phyloP scores from a whole-genome alignment of 1,140 invertebrate species.

The Drosophila kurseongensis region DNA sequence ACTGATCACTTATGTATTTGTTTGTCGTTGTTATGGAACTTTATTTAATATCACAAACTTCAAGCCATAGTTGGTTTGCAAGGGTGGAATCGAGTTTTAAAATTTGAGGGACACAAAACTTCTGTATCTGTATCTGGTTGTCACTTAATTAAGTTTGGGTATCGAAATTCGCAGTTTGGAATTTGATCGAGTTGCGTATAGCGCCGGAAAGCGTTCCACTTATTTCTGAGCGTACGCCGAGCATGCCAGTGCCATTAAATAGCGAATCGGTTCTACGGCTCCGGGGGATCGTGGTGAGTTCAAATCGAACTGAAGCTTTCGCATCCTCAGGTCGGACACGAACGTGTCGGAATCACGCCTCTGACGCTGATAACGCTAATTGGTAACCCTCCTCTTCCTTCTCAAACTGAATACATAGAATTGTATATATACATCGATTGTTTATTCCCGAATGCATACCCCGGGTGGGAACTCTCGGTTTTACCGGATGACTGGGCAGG shows the following conservation, averaged over 20 bases:
- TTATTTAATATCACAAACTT: conserved; percentile 29
- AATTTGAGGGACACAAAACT: neutral
- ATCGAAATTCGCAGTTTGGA: conserved; percentile 25
- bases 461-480: conserved; percentile 30
- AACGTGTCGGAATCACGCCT: conserved; percentile 32
- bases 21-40: neutral
- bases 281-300: conserved; percentile 60
- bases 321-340: conserved; percentile 35
- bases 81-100: conserved; percentile 14
- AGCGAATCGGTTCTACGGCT: conserved; percentile 33
- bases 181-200: conserved; percentile 34
- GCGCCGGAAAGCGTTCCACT: conserved; percentile 40
- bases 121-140: conserved; percentile 24
- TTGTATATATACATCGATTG: neutral
- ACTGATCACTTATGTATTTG: neutral
- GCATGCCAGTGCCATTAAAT: conserved; percentile 58
- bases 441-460: conserved; percentile 7
- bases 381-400: conserved; percentile 12
- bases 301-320: conserved; percentile 28
- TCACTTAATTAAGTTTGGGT: conserved; percentile 35
- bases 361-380: conserved; percentile 51
- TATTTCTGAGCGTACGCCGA: conserved; percentile 56
- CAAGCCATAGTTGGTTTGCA: conserved; percentile 29
- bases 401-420: neutral
- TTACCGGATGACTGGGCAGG: conserved; percentile 38